Evolutionary conservation across 2,888 invertebrate genomes (phyloP).

Genomic region (Lumbricus terrestris): DNA sequence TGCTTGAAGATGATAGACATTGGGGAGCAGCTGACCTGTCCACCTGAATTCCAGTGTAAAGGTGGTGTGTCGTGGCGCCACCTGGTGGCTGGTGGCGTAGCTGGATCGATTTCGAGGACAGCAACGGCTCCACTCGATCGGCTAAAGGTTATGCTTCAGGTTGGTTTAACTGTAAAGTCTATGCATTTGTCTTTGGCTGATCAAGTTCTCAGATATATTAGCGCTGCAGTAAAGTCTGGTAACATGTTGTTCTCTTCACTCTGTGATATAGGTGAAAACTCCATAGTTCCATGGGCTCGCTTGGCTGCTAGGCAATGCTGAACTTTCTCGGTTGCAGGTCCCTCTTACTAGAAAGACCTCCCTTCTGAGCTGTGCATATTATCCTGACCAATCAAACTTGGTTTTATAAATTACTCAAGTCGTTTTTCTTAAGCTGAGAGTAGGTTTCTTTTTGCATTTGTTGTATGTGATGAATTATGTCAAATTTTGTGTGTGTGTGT

Average conservation of each 20-base stretch:
- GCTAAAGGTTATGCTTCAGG: slow-evolving; percentile 86
- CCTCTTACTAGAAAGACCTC: no score
- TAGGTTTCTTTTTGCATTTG: neutral
- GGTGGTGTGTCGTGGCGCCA: slow-evolving; percentile 94
- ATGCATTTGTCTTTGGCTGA: neutral
- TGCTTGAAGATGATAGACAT: slow-evolving; percentile 48
- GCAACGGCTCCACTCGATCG: slow-evolving; percentile 95
- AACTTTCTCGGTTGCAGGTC: no score
- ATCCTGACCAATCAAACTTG: no score
- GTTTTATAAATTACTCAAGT: no score
- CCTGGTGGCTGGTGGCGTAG: slow-evolving; percentile 88
- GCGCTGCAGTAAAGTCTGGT: neutral
- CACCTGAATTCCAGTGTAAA: slow-evolving; percentile 89
- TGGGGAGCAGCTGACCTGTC: slow-evolving; percentile 92
- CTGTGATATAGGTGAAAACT: no score
- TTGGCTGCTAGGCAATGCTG: no score
- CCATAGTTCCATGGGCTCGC: no score
- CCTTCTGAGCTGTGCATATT: no score
- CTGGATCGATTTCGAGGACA: slow-evolving; percentile 90
- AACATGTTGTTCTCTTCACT: neutral
- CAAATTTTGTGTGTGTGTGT: neutral
- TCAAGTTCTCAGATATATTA: neutral
- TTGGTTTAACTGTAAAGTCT: slow-evolving; percentile 21
- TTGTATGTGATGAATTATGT: neutral
- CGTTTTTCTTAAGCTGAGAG: no score